Evolutionary conservation across 1,140 invertebrate genomes (phyloP), one percentile per base, ranked within the genome.

Genomic region (Apis laboriosa): DNA sequence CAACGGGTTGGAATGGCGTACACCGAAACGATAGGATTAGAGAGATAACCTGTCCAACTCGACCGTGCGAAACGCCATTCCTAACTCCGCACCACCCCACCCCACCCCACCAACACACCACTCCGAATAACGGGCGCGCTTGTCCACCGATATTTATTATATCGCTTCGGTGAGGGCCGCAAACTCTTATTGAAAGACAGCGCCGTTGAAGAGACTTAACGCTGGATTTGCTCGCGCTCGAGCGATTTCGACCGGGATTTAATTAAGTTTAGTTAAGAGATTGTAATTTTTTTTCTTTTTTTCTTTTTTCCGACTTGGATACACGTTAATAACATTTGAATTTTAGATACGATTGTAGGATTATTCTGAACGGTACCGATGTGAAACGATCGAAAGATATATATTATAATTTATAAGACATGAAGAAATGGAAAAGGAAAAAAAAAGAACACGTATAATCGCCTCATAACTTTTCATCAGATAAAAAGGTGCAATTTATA

Each of bases 21-120:
- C 73, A 76, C 80, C 73, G 64, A 77, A 77, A 68, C 80, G 80
- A 81, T 77, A 76, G 80, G 80, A 81, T 81, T 81, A 81, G 80
- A 81, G 80, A 81, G 80, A 81, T 81, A 81, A 81, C 80, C 80
- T 81, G 80, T 81, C 80, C 73, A 58, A 81, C 73, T 81, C 80
- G 80, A 68, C 73, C 80, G 80, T 81, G 80, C 80, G 80, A 81
- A 76, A 64, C 73, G 68, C 53, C 73, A 56, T 34, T 73, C 73
- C 80, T 76, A 49, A 60, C 58, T 67, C 80, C 13, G 55, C 55
- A 19, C 73, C 34, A 34, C 34, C 34, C 24, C 24, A 24, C 24
- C 24, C 34, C 28, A 28, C 34, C 34, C 80, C 53, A 28, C 55
- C 19, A 68, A 68, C 53, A 74, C 66, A 13, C 19, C 8, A 24